phyloP scores from a whole-genome alignment of 1,140 invertebrate species.

The Centruroides vittatus region DNA sequence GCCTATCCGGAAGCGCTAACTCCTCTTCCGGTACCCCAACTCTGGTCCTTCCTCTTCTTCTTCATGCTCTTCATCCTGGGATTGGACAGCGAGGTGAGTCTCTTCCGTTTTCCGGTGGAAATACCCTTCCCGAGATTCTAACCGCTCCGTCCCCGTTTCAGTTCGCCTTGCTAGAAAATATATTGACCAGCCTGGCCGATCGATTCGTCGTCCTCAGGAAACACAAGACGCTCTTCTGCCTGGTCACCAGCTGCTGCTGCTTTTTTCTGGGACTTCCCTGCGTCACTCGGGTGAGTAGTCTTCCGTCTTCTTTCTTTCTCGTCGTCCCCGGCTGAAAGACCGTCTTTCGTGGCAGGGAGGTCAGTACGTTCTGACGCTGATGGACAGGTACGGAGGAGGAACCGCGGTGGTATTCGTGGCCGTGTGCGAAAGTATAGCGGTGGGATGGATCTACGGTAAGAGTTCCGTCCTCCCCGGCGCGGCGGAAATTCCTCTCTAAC shows the following conservation, averaged over 20 bases:
- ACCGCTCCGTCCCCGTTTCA: constrained; percentile 17
- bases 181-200: constrained; percentile 62
- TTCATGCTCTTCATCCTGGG: constrained; percentile 19
- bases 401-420: constrained; percentile 26
- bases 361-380: constrained; percentile 28
- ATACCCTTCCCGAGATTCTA: too few relatives aligned
- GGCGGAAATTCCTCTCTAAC: background rate
- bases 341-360: constrained; percentile 21
- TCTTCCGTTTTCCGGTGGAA: background rate
- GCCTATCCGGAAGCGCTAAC: constrained; percentile 15
- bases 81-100: constrained; percentile 12
- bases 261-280: constrained; percentile 48
- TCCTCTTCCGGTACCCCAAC: constrained; percentile 10
- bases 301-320: too few relatives aligned
- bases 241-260: constrained; percentile 50
- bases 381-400: constrained; percentile 29
- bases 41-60: constrained; percentile 24
- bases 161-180: constrained; percentile 67
- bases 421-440: constrained; percentile 27
- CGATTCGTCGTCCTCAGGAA: constrained; percentile 52
- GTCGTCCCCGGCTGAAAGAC: too few relatives aligned
- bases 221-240: constrained; percentile 54
- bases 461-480: background rate
- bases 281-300: constrained; percentile 17
- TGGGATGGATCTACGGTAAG: constrained; percentile 32